A percentile compares a stretch with the other conserved stretches of the same genome.
phyloP scores from a whole-genome alignment of 1,140 invertebrate genomes.

The Drosophila virilis region DNA sequence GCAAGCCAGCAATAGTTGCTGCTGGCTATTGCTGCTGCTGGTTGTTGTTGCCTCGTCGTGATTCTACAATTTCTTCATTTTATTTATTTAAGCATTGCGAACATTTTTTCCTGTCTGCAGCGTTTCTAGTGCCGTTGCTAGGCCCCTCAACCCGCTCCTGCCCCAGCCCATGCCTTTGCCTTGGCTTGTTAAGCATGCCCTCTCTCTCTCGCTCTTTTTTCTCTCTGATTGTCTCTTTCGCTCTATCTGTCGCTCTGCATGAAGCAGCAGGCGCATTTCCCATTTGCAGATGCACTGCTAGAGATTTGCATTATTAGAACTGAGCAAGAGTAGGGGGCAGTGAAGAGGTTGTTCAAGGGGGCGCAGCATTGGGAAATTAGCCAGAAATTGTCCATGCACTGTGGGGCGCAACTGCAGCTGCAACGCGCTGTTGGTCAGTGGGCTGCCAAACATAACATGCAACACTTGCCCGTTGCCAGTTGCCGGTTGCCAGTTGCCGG shows the following conservation, averaged over 20 bases:
- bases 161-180: background rate
- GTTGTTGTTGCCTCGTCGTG: slow-evolving; percentile 58
- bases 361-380: slow-evolving; percentile 60
- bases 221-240: slow-evolving; percentile 8
- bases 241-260: slow-evolving; percentile 4
- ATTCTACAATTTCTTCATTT: slow-evolving; percentile 82
- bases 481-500: slow-evolving; percentile 14
- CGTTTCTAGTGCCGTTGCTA: slow-evolving; percentile 27
- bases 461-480: slow-evolving; percentile 55
- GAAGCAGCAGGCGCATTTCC: slow-evolving; percentile 42
- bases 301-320: slow-evolving; percentile 54
- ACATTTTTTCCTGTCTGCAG: slow-evolving; percentile 69
- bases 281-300: slow-evolving; percentile 33
- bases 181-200: slow-evolving; percentile 33
- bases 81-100: slow-evolving; percentile 80
- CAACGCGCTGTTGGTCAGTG: slow-evolving; percentile 60
- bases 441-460: slow-evolving; percentile 68
- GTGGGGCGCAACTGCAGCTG: slow-evolving; percentile 65
- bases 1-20: slow-evolving; percentile 32
- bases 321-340: background rate
- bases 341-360: background rate
- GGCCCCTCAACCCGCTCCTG: slow-evolving; percentile 5
- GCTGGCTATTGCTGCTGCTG: slow-evolving; percentile 7
- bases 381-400: slow-evolving; percentile 65
- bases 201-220: slow-evolving; percentile 15